Conservation (phyloP, 2,888 invertebrate species). For the Priapulus caudatus region DNA sequence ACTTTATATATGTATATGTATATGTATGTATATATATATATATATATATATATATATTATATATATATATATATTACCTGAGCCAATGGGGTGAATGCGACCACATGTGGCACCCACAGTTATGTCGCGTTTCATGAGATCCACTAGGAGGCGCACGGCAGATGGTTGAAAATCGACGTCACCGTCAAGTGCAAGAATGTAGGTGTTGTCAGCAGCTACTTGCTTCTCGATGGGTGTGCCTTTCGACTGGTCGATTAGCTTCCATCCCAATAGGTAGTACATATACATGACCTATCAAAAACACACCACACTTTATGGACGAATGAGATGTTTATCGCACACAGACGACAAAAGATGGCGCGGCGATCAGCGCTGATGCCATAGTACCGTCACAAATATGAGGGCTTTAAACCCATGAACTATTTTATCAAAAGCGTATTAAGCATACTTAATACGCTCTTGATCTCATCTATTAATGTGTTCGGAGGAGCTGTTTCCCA, state of each 20-base stretch:
- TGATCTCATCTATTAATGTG: no score
- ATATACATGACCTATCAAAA: conserved; percentile 60
- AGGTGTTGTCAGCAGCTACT: conserved; percentile 65
- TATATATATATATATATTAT: background rate
- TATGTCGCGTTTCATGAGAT: conserved; percentile 68
- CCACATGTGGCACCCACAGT: conserved; percentile 75
- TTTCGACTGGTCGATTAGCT: conserved; percentile 55
- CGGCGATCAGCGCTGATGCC: no score
- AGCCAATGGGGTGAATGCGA: conserved; percentile 73
- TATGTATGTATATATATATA: no score
- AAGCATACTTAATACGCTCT: no score
- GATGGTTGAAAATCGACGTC: conserved; percentile 75
- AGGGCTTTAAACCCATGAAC: no score
- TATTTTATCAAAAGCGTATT: no score
- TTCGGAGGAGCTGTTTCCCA: no score
- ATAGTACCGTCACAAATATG: no score
- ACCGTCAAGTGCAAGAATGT: conserved; percentile 67
- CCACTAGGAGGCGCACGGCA: conserved; percentile 63
- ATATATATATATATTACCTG: conserved; percentile 34
- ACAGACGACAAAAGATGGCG: no score
- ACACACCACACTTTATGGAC: background rate
- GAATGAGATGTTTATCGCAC: conserved; percentile 5
- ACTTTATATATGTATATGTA: no score
- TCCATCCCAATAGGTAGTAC: conserved; percentile 75
- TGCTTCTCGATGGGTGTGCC: conserved; percentile 38